phyloP scores from a whole-genome alignment of 1,140 invertebrate species.

The Macrobrachium rosenbergii region DNA sequence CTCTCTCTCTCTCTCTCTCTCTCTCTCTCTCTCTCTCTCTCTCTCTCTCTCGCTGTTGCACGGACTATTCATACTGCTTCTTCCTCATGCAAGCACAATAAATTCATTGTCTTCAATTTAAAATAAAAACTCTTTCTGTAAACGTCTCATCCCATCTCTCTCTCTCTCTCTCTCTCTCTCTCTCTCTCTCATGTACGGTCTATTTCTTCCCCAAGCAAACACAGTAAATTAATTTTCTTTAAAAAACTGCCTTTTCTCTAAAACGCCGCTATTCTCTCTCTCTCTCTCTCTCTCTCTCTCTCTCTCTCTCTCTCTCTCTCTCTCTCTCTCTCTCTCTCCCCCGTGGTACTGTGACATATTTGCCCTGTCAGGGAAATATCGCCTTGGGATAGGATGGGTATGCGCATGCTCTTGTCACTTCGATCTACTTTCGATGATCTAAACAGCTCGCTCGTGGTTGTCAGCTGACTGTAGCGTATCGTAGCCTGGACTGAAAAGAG shows the following conservation, averaged over 20 bases:
- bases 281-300: constrained; percentile 17
- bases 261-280: background rate
- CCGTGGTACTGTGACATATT: background rate
- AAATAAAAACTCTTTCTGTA: no score
- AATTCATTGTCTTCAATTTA: background rate
- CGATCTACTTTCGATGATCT: no score
- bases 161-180: constrained; percentile 5
- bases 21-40: constrained; percentile 33
- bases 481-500: no score
- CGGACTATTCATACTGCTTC: background rate
- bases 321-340: background rate
- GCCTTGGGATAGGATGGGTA: no score
- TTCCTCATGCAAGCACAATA: background rate
- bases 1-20: background rate
- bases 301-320: constrained; percentile 31
- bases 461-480: no score
- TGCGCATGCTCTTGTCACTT: no score
- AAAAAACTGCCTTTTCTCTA: no score
- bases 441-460: no score
- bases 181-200: no score
- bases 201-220: no score
- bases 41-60: constrained; percentile 40
- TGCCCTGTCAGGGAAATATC: no score
- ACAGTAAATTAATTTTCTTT: no score
- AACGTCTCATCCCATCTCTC: background rate